Evolutionary conservation across 2,113 vertebrate species (phyloP), one percentile per base, ranked within the genome.

Genomic region (Odobenus rosmarus): DNA sequence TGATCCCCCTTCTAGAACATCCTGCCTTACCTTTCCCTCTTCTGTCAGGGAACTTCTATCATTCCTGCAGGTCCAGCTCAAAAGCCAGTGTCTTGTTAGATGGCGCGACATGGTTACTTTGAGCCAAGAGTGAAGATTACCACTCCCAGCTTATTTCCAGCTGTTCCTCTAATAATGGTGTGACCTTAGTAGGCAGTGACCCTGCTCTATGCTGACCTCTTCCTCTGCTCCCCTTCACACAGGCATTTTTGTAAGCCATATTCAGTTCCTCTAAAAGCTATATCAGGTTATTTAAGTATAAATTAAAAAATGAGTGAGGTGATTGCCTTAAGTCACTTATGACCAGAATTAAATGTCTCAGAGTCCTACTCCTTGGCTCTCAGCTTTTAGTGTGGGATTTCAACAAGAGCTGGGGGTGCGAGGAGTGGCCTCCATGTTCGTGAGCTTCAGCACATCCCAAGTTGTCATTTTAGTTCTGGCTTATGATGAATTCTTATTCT

Each of bases 271-370:
- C 24, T 62, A 49, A 95, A 72, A 83, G 62, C 16, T 39, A 5
- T 33, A 49, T 42, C 31, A 24, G 31, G 39, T 89, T 81, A 69
- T 88, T 84, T 72, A 89, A 55, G 14, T 42, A 72, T 88, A 64
- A 91, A 95, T 97, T 82, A 86, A 85, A 90, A 90, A 80, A 79
- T 82, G 89, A 93, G 24, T 46, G 39, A 19, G 82, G 36, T 0
- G 2, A 49, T 39, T 82, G 31, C 36, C 46, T 61, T 59, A 18
- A 59, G 57, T n/a, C 33, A 49, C 57, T 55, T 42, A 55, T 4
- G 3, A 15, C 77, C 69, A 55, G 24, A 31, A 74, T 96, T 49
- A 61, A 72, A 62, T 42, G 64, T 24, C 19, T 62, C 18, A 5
- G 90, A 23, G 31, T 33, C 12, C 19, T 86, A 33, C 42, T 69